These are phyloP conservation scores for Sebastes vulpes DNA, from an alignment of 2,797 vertebrate genomes.

Conservation along the genomic window DNA sequence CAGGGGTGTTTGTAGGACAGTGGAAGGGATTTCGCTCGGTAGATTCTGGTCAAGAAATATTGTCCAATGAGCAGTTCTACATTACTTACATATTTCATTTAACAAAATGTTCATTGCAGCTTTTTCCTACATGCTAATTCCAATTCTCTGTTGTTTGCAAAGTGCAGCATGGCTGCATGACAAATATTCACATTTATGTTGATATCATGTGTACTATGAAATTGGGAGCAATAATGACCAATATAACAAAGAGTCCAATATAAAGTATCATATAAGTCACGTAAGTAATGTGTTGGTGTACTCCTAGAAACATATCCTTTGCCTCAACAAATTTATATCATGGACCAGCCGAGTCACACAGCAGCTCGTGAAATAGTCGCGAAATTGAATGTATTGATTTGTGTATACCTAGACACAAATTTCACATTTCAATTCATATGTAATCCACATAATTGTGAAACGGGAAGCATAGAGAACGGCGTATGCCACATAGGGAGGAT, in stretches of 20 bases:
- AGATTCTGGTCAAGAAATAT: conserved; percentile 14
- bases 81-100: conserved; percentile 7
- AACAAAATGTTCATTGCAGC: background rate
- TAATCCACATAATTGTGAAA: too few relatives aligned
- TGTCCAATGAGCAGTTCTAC: background rate
- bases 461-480: too few relatives aligned
- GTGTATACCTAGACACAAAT: too few relatives aligned
- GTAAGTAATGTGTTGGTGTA: background rate
- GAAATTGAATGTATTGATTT: too few relatives aligned
- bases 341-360: background rate
- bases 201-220: conserved; percentile 6
- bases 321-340: background rate
- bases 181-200: background rate
- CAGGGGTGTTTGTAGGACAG: conserved; percentile 32
- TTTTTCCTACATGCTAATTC: conserved; percentile 5
- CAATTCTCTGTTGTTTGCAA: background rate
- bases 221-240: background rate
- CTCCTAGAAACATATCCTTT: background rate
- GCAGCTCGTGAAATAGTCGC: background rate
- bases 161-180: background rate
- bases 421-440: too few relatives aligned
- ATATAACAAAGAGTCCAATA: background rate
- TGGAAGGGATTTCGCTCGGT: background rate
- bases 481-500: too few relatives aligned
- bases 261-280: conserved; percentile 16